Conservation (phyloP, 37 sponge, comb jelly and placozoan species). For the Halichondria panicea region DNA sequence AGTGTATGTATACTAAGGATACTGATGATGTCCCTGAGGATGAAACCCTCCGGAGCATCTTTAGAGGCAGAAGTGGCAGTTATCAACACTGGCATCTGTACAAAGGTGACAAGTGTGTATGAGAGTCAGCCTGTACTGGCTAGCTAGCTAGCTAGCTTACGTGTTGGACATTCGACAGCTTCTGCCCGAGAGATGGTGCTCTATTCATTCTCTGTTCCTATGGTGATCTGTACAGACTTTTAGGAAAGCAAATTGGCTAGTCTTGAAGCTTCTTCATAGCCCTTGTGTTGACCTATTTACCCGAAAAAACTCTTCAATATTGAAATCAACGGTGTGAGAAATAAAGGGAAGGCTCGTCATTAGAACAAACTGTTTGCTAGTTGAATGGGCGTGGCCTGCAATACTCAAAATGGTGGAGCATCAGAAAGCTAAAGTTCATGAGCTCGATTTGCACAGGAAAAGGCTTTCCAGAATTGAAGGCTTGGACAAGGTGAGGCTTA, state of each 20-base stretch:
- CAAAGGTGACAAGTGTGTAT: conserved; percentile 3
- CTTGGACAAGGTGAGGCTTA: conserved; percentile 10
- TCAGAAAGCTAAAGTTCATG: conserved; percentile 3
- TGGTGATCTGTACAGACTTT: too few relatives aligned
- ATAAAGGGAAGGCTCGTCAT: too few relatives aligned
- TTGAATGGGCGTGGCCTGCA: too few relatives aligned
- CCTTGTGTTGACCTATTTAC: too few relatives aligned
- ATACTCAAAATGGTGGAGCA: too few relatives aligned
- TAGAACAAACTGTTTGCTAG: too few relatives aligned
- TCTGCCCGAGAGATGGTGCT: conserved; percentile 38
- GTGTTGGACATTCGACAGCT: conserved; percentile 66
- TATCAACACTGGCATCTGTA: conserved; percentile 75
- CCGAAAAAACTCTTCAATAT: too few relatives aligned
- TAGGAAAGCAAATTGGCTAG: too few relatives aligned
- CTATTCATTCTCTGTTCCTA: conserved; percentile 27
- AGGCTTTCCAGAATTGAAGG: background rate
- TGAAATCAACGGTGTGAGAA: too few relatives aligned
- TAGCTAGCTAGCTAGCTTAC: conserved; percentile 43
- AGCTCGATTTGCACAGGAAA: conserved; percentile 9
- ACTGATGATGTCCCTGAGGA: conserved; percentile 81
- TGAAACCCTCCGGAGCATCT: conserved; percentile 66
- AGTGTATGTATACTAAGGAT: conserved; percentile 41
- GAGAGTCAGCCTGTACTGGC: background rate
- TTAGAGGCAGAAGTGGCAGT: conserved; percentile 76
- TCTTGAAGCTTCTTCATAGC: too few relatives aligned